Base-by-base conservation (phyloP, 2,113 vertebrate species). In the Meriones unguiculatus region DNA sequence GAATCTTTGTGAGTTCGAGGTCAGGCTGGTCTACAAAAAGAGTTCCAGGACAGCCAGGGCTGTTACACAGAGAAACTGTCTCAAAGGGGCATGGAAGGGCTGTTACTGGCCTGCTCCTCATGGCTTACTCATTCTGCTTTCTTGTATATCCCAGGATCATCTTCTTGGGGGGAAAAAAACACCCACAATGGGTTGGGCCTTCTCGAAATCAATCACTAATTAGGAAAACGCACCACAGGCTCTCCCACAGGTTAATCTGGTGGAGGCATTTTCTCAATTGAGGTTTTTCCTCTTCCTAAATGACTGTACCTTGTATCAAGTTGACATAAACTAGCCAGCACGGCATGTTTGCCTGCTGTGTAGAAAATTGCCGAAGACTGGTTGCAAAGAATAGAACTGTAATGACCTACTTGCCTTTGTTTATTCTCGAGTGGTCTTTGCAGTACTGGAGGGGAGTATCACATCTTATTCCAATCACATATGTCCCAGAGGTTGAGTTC, bases 301-400 rank as follows among this genome's bases (percentile, higher is more conserved):
- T 59, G 57, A 35, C 22, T 59, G 32, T 82, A 38, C 54, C 20
- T 32, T 38, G 20, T 25, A 12, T 62, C 57, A 28, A 62, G 78
- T 57, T 38, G 54, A 38, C 78, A 38, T 59, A 38, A 62, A 25
- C 57, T 7, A 38, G 80, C 54, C 54, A 82, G 57, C 57, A 13
- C 35, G 25, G 22, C 78, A 25, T 88, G 17, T 72, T 59, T 91
- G 76, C 38, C 50, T 87, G 67, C 35, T 76, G n/a, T 46, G 8
- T 64, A 73, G 72, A 90, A 92, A 97, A 91, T 50, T 50, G 81
- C 15, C 35, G 65, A 93, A 82, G 0, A 18, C 28, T 69, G 78
- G 18, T 41, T 94, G 90, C 62, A 72, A 88, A 92, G 28, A 54
- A 72, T 38, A 85, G 65, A 28, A 64, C n/a, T 59, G 12, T 41